These are phyloP conservation scores for Charaxes varanes DNA, from an alignment of 1,140 invertebrate species.

Conservation along the genomic window DNA sequence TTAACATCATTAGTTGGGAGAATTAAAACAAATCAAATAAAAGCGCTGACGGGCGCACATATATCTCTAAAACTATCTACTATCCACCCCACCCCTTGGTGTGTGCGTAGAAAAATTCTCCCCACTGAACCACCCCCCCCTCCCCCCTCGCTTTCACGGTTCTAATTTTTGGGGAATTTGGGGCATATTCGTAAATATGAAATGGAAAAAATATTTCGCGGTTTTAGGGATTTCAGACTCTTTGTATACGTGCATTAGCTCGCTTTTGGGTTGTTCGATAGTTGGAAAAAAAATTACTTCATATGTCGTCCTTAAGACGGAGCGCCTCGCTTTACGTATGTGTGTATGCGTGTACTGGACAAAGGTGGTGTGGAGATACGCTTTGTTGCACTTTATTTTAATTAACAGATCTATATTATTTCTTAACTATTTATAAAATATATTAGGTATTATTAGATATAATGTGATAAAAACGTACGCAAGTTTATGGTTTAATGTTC, in stretches of 20 bases:
- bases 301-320: slow-evolving; percentile 74
- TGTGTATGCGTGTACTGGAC: slow-evolving; percentile 50
- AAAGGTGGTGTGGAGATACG: slow-evolving; percentile 31
- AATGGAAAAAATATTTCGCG: slow-evolving; percentile 74
- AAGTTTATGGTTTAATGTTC: background rate
- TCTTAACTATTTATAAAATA: too few relatives aligned
- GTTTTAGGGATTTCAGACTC: slow-evolving; percentile 30
- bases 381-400: slow-evolving; percentile 9
- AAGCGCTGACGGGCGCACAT: slow-evolving; percentile 35
- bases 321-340: slow-evolving; percentile 67
- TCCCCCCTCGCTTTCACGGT: slow-evolving; percentile 63
- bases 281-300: slow-evolving; percentile 73
- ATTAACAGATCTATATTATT: background rate
- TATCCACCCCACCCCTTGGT: slow-evolving; percentile 31
- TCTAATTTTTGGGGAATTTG: slow-evolving; percentile 74
- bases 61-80: slow-evolving; percentile 68
- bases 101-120: slow-evolving; percentile 49
- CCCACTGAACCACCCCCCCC: slow-evolving; percentile 27
- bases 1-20: slow-evolving; percentile 13
- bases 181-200: slow-evolving; percentile 74
- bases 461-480: too few relatives aligned
- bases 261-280: slow-evolving; percentile 25
- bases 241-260: slow-evolving; percentile 28
- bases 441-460: too few relatives aligned
- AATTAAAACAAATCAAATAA: slow-evolving; percentile 44